Base-by-base conservation (phyloP, 2,888 invertebrate genomes). In the Schizotus pectinicornis region DNA sequence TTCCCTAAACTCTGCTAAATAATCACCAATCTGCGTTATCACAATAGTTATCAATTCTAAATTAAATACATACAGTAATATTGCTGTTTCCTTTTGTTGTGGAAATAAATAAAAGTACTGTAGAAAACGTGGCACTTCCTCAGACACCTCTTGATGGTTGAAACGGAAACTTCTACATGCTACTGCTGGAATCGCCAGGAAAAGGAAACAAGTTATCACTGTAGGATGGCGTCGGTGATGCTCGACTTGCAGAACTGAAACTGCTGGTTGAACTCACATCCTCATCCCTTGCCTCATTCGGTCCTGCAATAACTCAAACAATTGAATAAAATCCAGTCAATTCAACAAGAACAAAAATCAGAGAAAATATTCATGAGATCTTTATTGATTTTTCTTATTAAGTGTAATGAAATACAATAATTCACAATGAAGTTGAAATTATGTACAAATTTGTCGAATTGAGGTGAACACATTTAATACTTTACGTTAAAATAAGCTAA, bases 191-290 rank as follows among this genome's bases (percentile, higher is more conserved):
- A 76, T 91, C 90, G 0, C 89, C 90, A 8, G 88, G 90, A 81
- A 92, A 92, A 78, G 91, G 90, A 78, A 91, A 84, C 71, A 88
- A 82, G 76, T 88, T 88, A 74, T 90, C 90, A 68, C 87, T 87
- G 75, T 88, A 88, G 68, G 90, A 90, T 22, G 90, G 87, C 2
- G 91, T 90, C 22, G 92, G 90, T 11, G 91, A 92, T 8, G 90
- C 89, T 50, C 91, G 86, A 70, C 91, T 91, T 7, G 89, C 87
- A 0, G 92, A 91, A 75, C 92, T 92, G 72, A 92, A 90, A 77
- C 92, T 92, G 78, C 92, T 92, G 30, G 75, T 71, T 33, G 92
- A 89, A 75, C 92, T 92, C 46, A 92, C 80, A 74, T 92, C 92
- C 75, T 92, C 92, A 45, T 85, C 85, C 68, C 89, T 88, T 13